A percentile compares a stretch with the other conserved stretches of the same genome.
These are phyloP conservation scores for Lethenteron reissneri DNA, from an alignment of 2,113 vertebrate genomes.

Conservation along the genomic window DNA sequence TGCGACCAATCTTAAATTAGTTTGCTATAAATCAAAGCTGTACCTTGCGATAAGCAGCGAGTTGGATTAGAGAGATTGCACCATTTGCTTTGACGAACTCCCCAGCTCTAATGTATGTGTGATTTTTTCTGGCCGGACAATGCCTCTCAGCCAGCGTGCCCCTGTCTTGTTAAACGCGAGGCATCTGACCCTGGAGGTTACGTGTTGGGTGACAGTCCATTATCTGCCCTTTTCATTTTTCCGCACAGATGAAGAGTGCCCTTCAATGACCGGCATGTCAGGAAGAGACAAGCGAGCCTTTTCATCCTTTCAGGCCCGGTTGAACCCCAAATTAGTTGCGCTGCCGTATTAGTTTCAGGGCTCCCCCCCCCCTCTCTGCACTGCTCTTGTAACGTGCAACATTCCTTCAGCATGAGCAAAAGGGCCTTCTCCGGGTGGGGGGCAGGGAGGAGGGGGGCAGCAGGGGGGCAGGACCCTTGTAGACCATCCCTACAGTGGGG, in stretches of 20 bases:
- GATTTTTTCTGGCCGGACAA: constrained; percentile 6
- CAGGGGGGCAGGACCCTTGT: too few relatives aligned
- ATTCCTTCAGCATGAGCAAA: constrained; percentile 5
- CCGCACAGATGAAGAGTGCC: constrained; percentile 3
- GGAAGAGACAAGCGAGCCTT: constrained; percentile 4
- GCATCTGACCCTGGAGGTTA: constrained; percentile 7
- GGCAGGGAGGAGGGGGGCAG: too few relatives aligned
- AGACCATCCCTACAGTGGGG: too few relatives aligned
- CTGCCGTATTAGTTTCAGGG: constrained; percentile 3
- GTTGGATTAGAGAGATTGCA: too few relatives aligned
- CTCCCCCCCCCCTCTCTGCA: neutral
- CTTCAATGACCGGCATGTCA: constrained; percentile 6
- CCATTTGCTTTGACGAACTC: neutral
- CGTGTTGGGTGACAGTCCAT: constrained; percentile 4
- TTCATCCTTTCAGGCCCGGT: constrained; percentile 1
- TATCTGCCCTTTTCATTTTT: constrained; percentile 4
- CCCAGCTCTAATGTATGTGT: constrained; percentile 5
- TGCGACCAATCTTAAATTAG: too few relatives aligned
- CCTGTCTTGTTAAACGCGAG: constrained; percentile 5
- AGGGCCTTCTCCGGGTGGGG: neutral
- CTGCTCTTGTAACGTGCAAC: constrained; percentile 4
- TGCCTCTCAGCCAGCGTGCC: constrained; percentile 4
- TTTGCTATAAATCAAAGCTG: too few relatives aligned
- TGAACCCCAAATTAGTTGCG: constrained; percentile 7
- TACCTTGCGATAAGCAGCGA: too few relatives aligned